These are phyloP conservation scores for Astyanax mexicanus DNA, from an alignment of 2,797 vertebrate genomes.

Conservation along the genomic window DNA sequence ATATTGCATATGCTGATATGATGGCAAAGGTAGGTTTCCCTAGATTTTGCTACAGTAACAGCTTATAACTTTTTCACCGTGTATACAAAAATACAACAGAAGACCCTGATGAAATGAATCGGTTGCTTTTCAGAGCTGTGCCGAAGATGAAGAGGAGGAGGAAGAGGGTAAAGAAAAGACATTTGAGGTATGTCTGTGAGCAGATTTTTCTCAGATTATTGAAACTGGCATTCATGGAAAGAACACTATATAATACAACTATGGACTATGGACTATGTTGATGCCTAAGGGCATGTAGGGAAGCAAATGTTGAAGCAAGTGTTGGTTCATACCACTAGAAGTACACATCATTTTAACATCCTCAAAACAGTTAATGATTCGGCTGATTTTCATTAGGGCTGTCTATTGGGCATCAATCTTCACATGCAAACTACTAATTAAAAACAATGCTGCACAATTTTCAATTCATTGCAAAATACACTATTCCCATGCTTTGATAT, in stretches of 20 bases:
- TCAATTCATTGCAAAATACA: too few relatives aligned
- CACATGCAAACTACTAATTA: too few relatives aligned
- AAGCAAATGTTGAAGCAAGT: too few relatives aligned
- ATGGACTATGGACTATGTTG: background rate
- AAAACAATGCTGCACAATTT: too few relatives aligned
- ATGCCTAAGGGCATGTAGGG: too few relatives aligned
- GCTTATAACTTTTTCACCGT: background rate
- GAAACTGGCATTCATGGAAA: conserved; percentile 4
- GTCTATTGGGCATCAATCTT: too few relatives aligned
- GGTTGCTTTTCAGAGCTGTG: conserved; percentile 74
- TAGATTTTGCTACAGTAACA: background rate
- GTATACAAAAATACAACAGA: background rate
- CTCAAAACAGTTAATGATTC: too few relatives aligned
- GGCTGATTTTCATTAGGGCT: too few relatives aligned
- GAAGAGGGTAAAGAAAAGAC: conserved; percentile 95
- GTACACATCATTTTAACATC: background rate
- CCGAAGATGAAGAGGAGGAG: conserved; percentile 87
- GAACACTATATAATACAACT: background rate
- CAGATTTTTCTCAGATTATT: conserved; percentile 36
- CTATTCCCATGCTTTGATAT: too few relatives aligned
- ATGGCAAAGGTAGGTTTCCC: conserved; percentile 89
- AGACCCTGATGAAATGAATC: conserved; percentile 1
- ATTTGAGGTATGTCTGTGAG: conserved; percentile 84
- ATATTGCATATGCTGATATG: conserved; percentile 97
- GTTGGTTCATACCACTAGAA: too few relatives aligned